A percentile compares a stretch with the other conserved stretches of the same genome.
Conservation (phyloP, 2,113 vertebrate species). For the Sceloporus undulatus region DNA sequence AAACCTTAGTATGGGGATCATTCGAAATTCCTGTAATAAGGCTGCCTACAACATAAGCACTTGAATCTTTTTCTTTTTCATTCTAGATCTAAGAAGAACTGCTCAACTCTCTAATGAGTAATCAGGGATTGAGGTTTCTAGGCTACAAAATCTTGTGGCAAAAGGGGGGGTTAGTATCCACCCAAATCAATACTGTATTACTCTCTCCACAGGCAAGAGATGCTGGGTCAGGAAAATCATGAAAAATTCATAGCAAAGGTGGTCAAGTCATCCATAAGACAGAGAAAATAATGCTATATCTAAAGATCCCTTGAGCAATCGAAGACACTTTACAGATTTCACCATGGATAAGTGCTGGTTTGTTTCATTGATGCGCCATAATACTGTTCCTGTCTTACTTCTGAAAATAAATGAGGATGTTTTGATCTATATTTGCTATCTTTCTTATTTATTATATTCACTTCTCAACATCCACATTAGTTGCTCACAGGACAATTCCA, state of each 20-base stretch:
- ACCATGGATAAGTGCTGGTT: conserved; percentile 83
- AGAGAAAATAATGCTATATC: conserved; percentile 84
- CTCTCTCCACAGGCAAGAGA: conserved; percentile 85
- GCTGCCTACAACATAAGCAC: conserved; percentile 66
- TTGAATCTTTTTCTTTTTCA: conserved; percentile 69
- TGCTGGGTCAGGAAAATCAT: conserved; percentile 86
- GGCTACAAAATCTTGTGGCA: conserved; percentile 84
- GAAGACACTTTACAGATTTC: conserved; percentile 84
- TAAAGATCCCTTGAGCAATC: conserved; percentile 83
- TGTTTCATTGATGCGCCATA: conserved; percentile 83
- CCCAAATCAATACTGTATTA: conserved; percentile 86
- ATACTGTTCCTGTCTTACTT: conserved; percentile 77
- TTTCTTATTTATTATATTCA: conserved; percentile 74
- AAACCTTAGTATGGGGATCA: conserved; percentile 63
- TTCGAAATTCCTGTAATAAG: conserved; percentile 73
- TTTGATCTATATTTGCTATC: conserved; percentile 79
- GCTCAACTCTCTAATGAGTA: conserved; percentile 81
- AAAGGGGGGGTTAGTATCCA: conserved; percentile 80
- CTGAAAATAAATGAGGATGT: conserved; percentile 77
- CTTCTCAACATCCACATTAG: conserved; percentile 60
- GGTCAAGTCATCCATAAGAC: conserved; percentile 86
- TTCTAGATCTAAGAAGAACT: conserved; percentile 80
- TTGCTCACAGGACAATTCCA: conserved; percentile 45
- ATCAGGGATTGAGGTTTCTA: conserved; percentile 84
- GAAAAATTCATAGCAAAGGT: conserved; percentile 91